Evolutionary conservation across 1,140 invertebrate genomes (phyloP).

Genomic region (Alviniconcha marisindica): DNA sequence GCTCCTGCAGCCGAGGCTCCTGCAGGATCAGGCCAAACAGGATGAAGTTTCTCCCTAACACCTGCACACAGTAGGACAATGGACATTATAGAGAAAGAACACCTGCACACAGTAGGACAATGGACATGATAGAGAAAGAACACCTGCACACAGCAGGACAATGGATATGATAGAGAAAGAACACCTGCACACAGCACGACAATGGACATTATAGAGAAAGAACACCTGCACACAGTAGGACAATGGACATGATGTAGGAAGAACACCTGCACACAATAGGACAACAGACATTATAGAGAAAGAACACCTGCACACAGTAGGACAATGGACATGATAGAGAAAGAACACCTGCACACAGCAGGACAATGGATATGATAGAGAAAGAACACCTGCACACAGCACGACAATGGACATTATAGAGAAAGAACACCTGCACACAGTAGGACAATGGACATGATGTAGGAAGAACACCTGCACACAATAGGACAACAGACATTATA

Average conservation of each 20-base stretch:
- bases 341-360: neutral
- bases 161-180: too few relatives aligned
- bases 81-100: too few relatives aligned
- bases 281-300: neutral
- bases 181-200: slow-evolving; percentile 79
- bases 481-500: too few relatives aligned
- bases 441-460: too few relatives aligned
- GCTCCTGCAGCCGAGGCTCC: slow-evolving; percentile 90
- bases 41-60: slow-evolving; percentile 86
- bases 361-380: neutral
- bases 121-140: too few relatives aligned
- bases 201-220: too few relatives aligned
- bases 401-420: too few relatives aligned
- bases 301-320: neutral
- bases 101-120: slow-evolving; percentile 79
- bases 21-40: slow-evolving; percentile 89
- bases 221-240: neutral
- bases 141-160: slow-evolving; percentile 79
- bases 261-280: neutral
- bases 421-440: too few relatives aligned
- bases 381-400: too few relatives aligned
- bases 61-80: slow-evolving; percentile 77
- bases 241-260: neutral
- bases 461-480: too few relatives aligned
- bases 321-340: neutral